phyloP scores from a whole-genome alignment of 2,113 vertebrate species.

The Nyctereutes procyonoides region DNA sequence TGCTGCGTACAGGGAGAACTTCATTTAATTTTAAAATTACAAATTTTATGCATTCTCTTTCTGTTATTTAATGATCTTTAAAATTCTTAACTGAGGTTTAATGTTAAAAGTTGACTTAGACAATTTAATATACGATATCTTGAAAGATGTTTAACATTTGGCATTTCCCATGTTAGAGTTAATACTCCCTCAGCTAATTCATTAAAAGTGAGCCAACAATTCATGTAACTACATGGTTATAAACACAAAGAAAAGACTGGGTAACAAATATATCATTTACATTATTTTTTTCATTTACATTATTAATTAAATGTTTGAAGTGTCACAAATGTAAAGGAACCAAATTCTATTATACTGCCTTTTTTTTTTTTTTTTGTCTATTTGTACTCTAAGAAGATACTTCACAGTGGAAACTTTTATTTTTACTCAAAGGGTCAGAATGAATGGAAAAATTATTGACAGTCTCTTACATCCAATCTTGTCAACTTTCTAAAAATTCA shows the following conservation, averaged over 20 bases:
- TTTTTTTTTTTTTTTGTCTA: not conserved
- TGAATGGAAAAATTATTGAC: not conserved
- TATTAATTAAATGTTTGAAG: conserved; percentile 37
- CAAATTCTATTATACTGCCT: not conserved
- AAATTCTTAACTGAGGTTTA: conserved; percentile 33
- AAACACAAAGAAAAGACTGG: not conserved
- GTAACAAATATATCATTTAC: not conserved
- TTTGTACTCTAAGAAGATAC: not conserved
- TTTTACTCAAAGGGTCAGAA: not conserved
- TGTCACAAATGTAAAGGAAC: not conserved
- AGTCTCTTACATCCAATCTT: not conserved
- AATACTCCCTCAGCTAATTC: not conserved
- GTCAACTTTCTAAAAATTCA: not conserved
- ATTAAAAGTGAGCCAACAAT: conserved; percentile 1
- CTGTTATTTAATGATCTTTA: conserved; percentile 8
- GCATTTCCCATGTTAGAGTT: not conserved
- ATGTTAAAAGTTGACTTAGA: not conserved
- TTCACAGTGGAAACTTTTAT: not conserved
- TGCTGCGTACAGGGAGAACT: not conserved
- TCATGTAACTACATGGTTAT: not conserved
- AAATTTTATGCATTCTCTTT: not conserved
- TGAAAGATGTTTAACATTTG: conserved; percentile 29
- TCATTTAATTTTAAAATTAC: not conserved
- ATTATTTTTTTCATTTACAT: not conserved
- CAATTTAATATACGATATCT: conserved; percentile 12